These are phyloP conservation scores for Drosophila micromelanica DNA, from an alignment of 1,140 invertebrate genomes.

Conservation along the genomic window DNA sequence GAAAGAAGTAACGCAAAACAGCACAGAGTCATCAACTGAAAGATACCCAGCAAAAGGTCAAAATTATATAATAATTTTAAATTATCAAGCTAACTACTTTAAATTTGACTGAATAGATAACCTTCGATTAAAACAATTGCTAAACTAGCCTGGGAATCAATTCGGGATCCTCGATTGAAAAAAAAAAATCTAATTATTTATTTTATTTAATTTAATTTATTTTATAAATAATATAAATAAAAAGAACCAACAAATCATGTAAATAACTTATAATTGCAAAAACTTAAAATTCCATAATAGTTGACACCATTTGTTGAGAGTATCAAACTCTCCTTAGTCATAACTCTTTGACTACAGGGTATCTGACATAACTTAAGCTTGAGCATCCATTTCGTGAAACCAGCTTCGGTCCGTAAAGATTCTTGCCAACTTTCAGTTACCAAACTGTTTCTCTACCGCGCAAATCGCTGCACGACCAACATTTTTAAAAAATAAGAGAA, in stretches of 20 bases:
- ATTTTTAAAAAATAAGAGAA: slow-evolving; percentile 6
- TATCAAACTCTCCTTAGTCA: not conserved
- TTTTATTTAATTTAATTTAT: too few relatives aligned
- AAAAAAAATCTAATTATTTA: too few relatives aligned
- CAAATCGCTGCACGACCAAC: slow-evolving; percentile 47
- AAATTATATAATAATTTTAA: too few relatives aligned
- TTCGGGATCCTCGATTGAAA: too few relatives aligned
- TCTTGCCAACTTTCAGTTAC: slow-evolving; percentile 63
- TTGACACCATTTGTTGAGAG: not conserved
- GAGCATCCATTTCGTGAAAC: slow-evolving; percentile 43
- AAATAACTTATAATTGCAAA: too few relatives aligned
- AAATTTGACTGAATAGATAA: too few relatives aligned
- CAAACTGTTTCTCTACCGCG: slow-evolving; percentile 54
- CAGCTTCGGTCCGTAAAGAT: slow-evolving; percentile 42
- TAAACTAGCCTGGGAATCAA: too few relatives aligned
- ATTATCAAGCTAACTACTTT: too few relatives aligned
- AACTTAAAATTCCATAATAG: too few relatives aligned
- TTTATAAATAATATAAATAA: too few relatives aligned
- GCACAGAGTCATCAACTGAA: not conserved
- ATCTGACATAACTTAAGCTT: slow-evolving; percentile 23
- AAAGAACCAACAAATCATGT: not conserved
- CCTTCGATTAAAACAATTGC: too few relatives aligned
- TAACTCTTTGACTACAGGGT: slow-evolving; percentile 11
- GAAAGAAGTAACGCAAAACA: slow-evolving; percentile 12
- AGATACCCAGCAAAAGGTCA: slow-evolving; percentile 17